Conservation (phyloP, 2,113 vertebrate genomes). For the Oxyura jamaicensis region DNA sequence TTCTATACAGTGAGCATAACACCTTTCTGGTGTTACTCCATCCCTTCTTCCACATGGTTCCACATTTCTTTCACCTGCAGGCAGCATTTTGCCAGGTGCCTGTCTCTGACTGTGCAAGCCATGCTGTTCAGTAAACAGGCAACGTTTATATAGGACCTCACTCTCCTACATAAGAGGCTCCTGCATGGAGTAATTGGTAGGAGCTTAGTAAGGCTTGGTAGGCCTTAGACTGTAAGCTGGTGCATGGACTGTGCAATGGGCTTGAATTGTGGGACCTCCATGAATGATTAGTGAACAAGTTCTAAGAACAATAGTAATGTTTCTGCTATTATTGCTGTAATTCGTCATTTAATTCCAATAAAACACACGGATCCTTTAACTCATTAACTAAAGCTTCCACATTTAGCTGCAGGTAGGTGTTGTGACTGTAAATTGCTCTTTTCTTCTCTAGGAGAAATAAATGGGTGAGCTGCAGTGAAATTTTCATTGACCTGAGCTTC, state of each 20-base stretch:
- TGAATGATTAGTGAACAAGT: not conserved
- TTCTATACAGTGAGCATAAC: not conserved
- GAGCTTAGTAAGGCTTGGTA: not conserved
- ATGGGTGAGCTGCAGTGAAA: not conserved
- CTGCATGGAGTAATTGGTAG: fast-evolving
- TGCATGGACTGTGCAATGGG: not conserved
- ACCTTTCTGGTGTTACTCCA: not conserved
- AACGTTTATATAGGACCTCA: fast-evolving
- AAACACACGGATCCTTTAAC: not conserved
- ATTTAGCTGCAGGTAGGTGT: not conserved
- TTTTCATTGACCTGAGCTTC: not conserved
- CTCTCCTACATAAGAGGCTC: not conserved
- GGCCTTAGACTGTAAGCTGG: fast-evolving
- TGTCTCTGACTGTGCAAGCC: not conserved
- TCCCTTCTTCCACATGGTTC: not conserved
- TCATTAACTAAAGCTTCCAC: not conserved
- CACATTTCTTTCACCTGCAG: not conserved
- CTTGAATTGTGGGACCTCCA: not conserved
- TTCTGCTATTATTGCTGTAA: not conserved
- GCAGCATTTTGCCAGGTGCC: not conserved
- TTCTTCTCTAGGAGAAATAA: not conserved
- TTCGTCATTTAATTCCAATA: not conserved
- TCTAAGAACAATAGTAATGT: not conserved
- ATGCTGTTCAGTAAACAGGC: fast-evolving
- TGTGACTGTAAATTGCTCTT: not conserved